Percentiles rank a stretch among this genome's conserved stretches.
Conservation (phyloP, 1,140 invertebrate species). For the Metopolophium dirhodum region DNA sequence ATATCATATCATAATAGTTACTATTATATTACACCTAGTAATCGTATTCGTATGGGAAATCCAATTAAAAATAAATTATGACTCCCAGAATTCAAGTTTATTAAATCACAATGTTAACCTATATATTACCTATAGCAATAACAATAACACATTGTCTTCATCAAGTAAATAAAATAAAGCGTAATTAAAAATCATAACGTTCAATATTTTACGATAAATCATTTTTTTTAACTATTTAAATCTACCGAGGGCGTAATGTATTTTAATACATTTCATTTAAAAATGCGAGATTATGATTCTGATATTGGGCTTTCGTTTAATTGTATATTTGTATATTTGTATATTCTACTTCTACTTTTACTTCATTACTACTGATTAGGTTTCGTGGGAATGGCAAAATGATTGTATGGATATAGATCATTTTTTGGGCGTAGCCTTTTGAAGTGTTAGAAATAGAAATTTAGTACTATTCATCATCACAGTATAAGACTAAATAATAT, state of each 20-base stretch:
- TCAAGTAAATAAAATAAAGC: neutral
- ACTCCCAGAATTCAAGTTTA: neutral
- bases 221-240: neutral
- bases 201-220: neutral
- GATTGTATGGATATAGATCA: neutral
- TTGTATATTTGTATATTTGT: neutral
- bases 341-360: neutral
- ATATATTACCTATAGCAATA: neutral
- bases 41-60: neutral
- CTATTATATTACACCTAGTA: neutral
- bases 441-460: neutral
- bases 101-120: neutral
- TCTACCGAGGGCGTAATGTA: neutral
- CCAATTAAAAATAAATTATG: slow-evolving; percentile 17
- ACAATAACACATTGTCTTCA: neutral
- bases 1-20: neutral
- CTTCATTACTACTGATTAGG: neutral
- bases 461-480: neutral
- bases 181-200: neutral
- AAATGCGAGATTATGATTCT: neutral
- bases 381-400: neutral
- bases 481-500: neutral
- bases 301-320: neutral
- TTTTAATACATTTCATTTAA: neutral
- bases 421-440: neutral